A percentile compares a stretch with the other conserved stretches of the same genome.
These are phyloP conservation scores for silkworm (Bombyx mori) DNA, from an alignment of 1,140 invertebrate genomes.

Conservation along the genomic window DNA sequence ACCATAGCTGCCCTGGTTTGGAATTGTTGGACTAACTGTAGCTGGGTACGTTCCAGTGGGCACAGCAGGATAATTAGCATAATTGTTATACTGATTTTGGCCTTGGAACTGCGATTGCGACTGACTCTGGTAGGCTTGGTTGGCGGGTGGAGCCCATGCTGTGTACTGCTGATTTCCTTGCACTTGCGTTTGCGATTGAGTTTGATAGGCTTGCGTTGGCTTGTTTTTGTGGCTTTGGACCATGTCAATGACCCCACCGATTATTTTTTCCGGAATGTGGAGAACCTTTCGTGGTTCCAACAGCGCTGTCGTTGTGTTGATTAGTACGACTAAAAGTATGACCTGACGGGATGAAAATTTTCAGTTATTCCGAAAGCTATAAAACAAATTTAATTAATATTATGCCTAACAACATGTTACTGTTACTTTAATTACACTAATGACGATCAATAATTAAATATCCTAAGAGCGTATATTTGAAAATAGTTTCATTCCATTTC, in stretches of 20 bases:
- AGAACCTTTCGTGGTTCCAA: conserved; percentile 38
- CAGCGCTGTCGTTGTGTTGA: conserved; percentile 13
- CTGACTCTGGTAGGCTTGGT: conserved; percentile 17
- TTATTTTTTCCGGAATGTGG: conserved; percentile 53
- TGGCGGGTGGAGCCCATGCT: conserved; percentile 24
- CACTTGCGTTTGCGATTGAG: conserved; percentile 18
- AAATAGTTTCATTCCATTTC: no score
- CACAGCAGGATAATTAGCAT: conserved; percentile 14
- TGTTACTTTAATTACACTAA: no score
- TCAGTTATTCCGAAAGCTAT: neutral
- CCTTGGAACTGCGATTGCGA: conserved; percentile 27
- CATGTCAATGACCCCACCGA: conserved; percentile 55
- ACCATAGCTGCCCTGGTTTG: conserved; percentile 13
- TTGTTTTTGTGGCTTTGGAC: conserved; percentile 58
- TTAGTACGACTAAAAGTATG: conserved; percentile 13
- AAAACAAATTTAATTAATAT: neutral
- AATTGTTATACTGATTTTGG: conserved; percentile 26
- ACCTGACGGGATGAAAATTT: conserved; percentile 21
- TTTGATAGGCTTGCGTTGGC: conserved; percentile 23
- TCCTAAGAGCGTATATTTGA: no score
- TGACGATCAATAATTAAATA: no score
- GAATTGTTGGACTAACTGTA: conserved; percentile 17
- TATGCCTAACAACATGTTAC: neutral
- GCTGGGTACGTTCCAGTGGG: conserved; percentile 16
- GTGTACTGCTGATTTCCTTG: conserved; percentile 30